Evolutionary conservation across 2,888 invertebrate species (phyloP).

Genomic region (Tuta absoluta): DNA sequence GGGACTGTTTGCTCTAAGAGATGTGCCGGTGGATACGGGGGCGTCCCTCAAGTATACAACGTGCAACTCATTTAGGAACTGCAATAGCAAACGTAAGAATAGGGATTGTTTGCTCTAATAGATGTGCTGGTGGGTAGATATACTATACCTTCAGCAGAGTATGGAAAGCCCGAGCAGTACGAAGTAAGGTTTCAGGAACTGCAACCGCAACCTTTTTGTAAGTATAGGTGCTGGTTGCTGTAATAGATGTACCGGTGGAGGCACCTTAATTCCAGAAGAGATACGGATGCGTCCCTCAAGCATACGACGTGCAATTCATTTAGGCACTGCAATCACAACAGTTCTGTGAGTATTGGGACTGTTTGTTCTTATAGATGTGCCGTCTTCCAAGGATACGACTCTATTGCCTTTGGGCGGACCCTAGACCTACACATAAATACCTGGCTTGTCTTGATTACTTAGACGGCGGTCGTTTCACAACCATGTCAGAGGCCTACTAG

Average conservation of each 20-base stretch:
- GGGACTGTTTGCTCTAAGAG: neutral
- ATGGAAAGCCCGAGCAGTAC: conserved; percentile 30
- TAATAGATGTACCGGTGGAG: conserved; percentile 57
- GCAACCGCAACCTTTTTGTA: neutral
- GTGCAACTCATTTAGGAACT: neutral
- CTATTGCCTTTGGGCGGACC: too few species aligned
- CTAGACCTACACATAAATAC: too few species aligned
- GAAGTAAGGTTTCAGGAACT: conserved; percentile 46
- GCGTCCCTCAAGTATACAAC: neutral
- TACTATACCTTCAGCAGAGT: neutral
- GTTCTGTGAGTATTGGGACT: too few species aligned
- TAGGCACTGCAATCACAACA: neutral
- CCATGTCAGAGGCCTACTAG: too few species aligned
- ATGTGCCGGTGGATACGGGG: conserved; percentile 56
- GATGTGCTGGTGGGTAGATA: too few species aligned
- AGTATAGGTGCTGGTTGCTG: too few species aligned
- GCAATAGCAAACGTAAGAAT: neutral
- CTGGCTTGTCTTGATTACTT: too few species aligned
- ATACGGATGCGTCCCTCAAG: neutral
- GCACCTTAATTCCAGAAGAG: conserved; percentile 44
- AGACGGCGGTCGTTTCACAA: too few species aligned
- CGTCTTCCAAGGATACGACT: too few species aligned
- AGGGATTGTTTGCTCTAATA: neutral
- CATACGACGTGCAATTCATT: neutral
- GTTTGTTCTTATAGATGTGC: too few species aligned